Conservation (phyloP, 2,888 invertebrate genomes). For the Leptinotarsa rubiginosa region DNA sequence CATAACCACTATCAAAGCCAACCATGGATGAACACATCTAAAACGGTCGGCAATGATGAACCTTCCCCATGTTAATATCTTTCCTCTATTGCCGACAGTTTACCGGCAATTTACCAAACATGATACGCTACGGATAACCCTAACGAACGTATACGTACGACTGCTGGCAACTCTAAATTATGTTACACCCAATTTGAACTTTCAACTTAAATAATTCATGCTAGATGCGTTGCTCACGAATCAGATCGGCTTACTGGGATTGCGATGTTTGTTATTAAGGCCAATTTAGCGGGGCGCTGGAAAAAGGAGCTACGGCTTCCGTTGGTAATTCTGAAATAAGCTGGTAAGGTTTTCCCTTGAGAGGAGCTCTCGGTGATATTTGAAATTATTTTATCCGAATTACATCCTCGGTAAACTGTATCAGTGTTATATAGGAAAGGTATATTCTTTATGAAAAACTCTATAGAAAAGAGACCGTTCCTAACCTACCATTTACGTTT, state of each 20-base stretch:
- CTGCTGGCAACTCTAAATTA: constrained; percentile 37
- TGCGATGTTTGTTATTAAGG: constrained; percentile 34
- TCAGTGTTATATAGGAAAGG: too few species aligned
- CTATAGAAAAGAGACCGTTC: not conserved
- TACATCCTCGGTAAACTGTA: too few species aligned
- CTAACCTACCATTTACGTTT: not conserved
- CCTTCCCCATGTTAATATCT: constrained; percentile 28
- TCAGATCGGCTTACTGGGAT: constrained; percentile 33
- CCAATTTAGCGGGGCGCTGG: constrained; percentile 27
- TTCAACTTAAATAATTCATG: constrained; percentile 38
- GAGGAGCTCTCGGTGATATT: not conserved
- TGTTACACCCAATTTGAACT: constrained; percentile 41
- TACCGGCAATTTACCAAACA: constrained; percentile 50
- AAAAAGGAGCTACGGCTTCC: constrained; percentile 9
- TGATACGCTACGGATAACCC: constrained; percentile 41
- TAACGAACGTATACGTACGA: constrained; percentile 42
- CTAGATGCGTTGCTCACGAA: constrained; percentile 25
- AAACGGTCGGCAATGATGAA: constrained; percentile 37
- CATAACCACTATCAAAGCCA: constrained; percentile 25
- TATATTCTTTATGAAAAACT: not conserved
- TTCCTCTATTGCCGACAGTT: constrained; percentile 40
- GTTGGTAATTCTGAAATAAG: not conserved
- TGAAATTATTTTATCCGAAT: too few species aligned
- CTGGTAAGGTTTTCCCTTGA: not conserved
- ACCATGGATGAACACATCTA: constrained; percentile 24